phyloP scores from a whole-genome alignment of 53 echinoderm and acorn worm genomes.

The Luidia sarsii region DNA sequence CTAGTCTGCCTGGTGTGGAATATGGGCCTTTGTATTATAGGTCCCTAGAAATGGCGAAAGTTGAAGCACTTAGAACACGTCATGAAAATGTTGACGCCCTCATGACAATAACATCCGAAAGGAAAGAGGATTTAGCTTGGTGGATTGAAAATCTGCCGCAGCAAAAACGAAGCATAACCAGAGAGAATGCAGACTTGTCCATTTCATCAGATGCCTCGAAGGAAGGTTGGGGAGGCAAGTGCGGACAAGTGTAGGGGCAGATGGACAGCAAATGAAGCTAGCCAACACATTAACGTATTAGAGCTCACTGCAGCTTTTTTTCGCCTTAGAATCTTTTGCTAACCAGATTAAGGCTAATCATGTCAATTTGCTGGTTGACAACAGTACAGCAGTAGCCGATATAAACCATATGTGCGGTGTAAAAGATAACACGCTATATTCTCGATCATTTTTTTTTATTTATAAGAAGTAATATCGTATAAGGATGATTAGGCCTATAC shows the following conservation, averaged over 20 bases:
- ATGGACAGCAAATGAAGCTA: slow-evolving; percentile 26
- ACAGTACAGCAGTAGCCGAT: slow-evolving; percentile 37
- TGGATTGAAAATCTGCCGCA: slow-evolving; percentile 39
- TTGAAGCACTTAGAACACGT: neutral
- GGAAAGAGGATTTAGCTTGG: slow-evolving; percentile 23
- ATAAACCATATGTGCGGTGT: slow-evolving; percentile 48
- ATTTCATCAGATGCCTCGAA: slow-evolving; percentile 44
- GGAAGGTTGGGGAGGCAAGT: slow-evolving; percentile 34
- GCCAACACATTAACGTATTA: slow-evolving; percentile 17
- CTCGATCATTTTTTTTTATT: no score
- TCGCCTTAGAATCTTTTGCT: slow-evolving; percentile 24
- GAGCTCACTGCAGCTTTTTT: slow-evolving; percentile 38
- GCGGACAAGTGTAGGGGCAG: slow-evolving; percentile 19
- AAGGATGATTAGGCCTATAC: no score
- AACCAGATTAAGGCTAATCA: slow-evolving; percentile 5
- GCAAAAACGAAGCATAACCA: slow-evolving; percentile 16
- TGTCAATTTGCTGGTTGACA: slow-evolving; percentile 35
- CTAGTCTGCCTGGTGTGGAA: slow-evolving; percentile 34
- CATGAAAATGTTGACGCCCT: slow-evolving; percentile 33
- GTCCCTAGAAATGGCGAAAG: slow-evolving; percentile 25
- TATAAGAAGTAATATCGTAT: no score
- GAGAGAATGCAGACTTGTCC: slow-evolving; percentile 9
- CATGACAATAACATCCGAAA: neutral
- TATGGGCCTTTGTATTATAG: slow-evolving; percentile 32
- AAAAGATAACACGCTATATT: no score